Evolutionary conservation across 2,113 vertebrate species (phyloP), one percentile per base, ranked within the genome.

Genomic region (Barbus barbus): DNA sequence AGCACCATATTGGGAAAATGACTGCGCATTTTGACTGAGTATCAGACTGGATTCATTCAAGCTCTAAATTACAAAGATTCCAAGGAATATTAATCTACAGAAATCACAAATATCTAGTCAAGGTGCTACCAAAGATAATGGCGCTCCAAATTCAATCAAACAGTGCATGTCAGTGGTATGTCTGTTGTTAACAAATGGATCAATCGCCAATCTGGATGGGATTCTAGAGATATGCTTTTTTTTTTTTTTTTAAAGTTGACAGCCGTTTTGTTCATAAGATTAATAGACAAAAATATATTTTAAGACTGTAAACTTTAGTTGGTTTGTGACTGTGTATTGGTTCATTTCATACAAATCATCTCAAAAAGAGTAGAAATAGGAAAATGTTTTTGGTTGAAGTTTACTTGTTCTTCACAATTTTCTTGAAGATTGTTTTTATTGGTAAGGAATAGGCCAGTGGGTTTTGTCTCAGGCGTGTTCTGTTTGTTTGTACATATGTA

Each of bases 401-500:
- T 22, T 14, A n/a, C 18, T 33, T 76, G 18, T 13, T 44, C 41
- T 44, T 44, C 9, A 44, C 2, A 44, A 44, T 44, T 44, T 12
- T 44, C 41, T 56, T n/a, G 20, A 67, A 20, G 65, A 69, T 36
- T 20, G 3, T 69, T 48, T 74, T 74, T 77, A 22, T 58, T 31
- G 11, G 3, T 22, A 53, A 20, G 48, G 18, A 36, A 20, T 36
- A 20, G 48, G 33, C 31, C 33, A 20, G 56, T 41, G n/a, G 36
- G 77, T 46, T 79, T 61, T n/a, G 78, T 65, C 38, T 65, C 38
- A 58, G 20, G 38, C 12, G 31, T 48, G 24, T 60, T 78, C 13
- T 22, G 16, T 80, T 44, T 46, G 58, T 60, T 63, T 80, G 78
- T 80, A 80, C 36, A 80, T 80, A 80, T 80, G 78, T 80, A 46